Evolutionary conservation across 1,140 invertebrate species (phyloP).

Genomic region (Notospermus geniculatus): DNA sequence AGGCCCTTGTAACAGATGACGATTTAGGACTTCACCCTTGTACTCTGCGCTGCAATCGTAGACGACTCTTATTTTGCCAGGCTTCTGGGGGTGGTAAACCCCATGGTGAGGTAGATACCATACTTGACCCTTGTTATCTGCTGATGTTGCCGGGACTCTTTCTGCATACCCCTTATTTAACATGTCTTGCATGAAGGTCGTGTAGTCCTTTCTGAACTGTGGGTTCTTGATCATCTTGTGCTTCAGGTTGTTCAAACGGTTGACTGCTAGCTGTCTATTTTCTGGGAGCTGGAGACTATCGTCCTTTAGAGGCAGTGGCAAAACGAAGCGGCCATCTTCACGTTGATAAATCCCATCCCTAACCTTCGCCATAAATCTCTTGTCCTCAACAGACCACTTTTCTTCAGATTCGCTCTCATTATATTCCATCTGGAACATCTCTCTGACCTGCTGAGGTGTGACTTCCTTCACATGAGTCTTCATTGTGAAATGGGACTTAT

Average conservation of each 20-base stretch:
- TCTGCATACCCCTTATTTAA: constrained; percentile 6
- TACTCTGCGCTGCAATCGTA: constrained; percentile 28
- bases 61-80: constrained; percentile 26
- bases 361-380: constrained; percentile 12
- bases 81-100: constrained; percentile 27
- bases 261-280: constrained; percentile 11
- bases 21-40: constrained; percentile 33
- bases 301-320: constrained; percentile 17
- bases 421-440: constrained; percentile 22
- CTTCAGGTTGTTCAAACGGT: constrained; percentile 12
- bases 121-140: neutral
- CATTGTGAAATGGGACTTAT: too few relatives aligned
- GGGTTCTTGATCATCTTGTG: constrained; percentile 2
- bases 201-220: constrained; percentile 7
- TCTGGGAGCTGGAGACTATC: constrained; percentile 8
- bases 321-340: constrained; percentile 25
- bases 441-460: constrained; percentile 5
- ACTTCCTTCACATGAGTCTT: neutral
- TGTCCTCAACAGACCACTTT: constrained; percentile 19
- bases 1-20: constrained; percentile 36
- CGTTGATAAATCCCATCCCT: neutral
- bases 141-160: neutral
- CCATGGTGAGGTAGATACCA: constrained; percentile 32
- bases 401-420: constrained; percentile 16
- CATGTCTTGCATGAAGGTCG: constrained; percentile 4